phyloP scores from a whole-genome alignment of 1,140 invertebrate species.

The Hirudo medicinalis region DNA sequence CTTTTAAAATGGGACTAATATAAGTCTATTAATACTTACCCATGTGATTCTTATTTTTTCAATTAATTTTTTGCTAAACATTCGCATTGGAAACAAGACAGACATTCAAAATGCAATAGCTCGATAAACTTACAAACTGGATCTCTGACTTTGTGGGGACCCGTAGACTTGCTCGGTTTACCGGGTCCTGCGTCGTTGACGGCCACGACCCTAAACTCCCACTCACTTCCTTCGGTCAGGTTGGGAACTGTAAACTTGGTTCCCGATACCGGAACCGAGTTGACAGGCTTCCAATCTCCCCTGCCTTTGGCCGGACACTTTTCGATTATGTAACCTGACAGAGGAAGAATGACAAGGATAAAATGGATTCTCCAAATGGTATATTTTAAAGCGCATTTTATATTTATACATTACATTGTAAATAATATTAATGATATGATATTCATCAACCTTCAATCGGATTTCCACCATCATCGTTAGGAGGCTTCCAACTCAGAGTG shows the following conservation, averaged over 20 bases:
- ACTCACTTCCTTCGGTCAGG: conserved; percentile 71
- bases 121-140: conserved; percentile 57
- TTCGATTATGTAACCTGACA: conserved; percentile 69
- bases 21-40: no score
- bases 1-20: no score
- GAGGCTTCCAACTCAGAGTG: conserved; percentile 76
- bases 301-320: conserved; percentile 74
- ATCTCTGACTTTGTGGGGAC: conserved; percentile 65
- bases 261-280: conserved; percentile 63
- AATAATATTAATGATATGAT: not conserved
- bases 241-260: conserved; percentile 77
- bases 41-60: no score
- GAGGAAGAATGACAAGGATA: conserved; percentile 5
- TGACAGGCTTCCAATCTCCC: conserved; percentile 77
- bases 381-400: not conserved
- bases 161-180: conserved; percentile 79
- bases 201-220: conserved; percentile 85
- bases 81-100: no score
- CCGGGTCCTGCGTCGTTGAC: conserved; percentile 90
- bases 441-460: conserved; percentile 62
- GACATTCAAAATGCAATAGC: no score
- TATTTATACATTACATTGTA: not conserved
- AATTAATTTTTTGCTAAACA: no score
- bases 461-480: conserved; percentile 79
- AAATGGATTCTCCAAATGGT: no score